These are phyloP conservation scores for Autographa gamma DNA, from an alignment of 2,888 invertebrate species.

Conservation along the genomic window DNA sequence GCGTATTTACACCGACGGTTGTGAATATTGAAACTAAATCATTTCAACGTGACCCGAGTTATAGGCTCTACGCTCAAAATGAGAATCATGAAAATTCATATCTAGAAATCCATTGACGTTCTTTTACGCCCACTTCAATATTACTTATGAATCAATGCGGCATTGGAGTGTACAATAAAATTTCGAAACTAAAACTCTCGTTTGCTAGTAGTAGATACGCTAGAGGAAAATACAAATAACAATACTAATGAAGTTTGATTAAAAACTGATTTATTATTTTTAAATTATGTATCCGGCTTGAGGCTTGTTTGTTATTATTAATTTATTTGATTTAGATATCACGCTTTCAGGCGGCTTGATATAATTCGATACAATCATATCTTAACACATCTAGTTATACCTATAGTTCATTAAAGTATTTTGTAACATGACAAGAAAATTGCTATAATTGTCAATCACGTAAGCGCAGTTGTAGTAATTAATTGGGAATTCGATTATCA, in stretches of 20 bases:
- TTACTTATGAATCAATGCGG: background rate
- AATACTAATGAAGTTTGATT: slow-evolving; percentile 81
- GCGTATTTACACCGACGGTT: slow-evolving; percentile 77
- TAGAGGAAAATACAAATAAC: slow-evolving; percentile 75
- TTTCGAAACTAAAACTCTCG: slow-evolving; percentile 32
- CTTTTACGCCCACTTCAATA: slow-evolving; percentile 2
- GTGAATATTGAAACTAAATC: slow-evolving; percentile 84
- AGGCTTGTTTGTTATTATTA: slow-evolving; percentile 64
- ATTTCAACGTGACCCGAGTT: slow-evolving; percentile 76
- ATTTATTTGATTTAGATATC: slow-evolving; percentile 70
- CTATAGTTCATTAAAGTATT: slow-evolving; percentile 54
- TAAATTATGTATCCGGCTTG: slow-evolving; percentile 67
- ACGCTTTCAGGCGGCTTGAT: slow-evolving; percentile 60
- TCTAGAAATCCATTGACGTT: slow-evolving; percentile 35
- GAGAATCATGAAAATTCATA: slow-evolving; percentile 55
- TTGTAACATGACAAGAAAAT: slow-evolving; percentile 59
- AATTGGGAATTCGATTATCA: slow-evolving; percentile 53
- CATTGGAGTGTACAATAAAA: slow-evolving; percentile 23
- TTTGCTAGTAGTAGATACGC: slow-evolving; percentile 9
- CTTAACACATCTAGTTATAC: slow-evolving; percentile 41
- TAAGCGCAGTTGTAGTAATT: slow-evolving; percentile 45
- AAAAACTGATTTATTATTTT: slow-evolving; percentile 80
- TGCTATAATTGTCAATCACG: slow-evolving; percentile 52
- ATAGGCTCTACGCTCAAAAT: slow-evolving; percentile 44
- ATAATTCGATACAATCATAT: slow-evolving; percentile 44